phyloP scores from a whole-genome alignment of 2,113 vertebrate genomes.

The Prolemur simus region DNA sequence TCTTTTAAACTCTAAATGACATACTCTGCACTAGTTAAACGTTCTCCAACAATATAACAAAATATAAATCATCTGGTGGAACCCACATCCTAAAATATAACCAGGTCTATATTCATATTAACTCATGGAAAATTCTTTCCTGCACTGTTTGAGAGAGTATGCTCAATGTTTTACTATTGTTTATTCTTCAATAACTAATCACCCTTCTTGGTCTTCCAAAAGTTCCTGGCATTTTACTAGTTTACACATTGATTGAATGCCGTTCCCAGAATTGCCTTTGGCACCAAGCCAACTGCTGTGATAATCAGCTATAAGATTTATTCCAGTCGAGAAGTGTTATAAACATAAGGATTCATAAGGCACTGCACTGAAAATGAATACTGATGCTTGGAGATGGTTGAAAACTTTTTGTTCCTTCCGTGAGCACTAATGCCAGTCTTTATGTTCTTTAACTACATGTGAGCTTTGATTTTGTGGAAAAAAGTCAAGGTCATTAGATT shows the following conservation, averaged over 20 bases:
- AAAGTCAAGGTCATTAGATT: conserved; percentile 71
- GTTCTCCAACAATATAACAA: conserved; percentile 77
- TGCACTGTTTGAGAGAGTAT: conserved; percentile 70
- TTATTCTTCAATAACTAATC: conserved; percentile 86
- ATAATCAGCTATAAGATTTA: conserved; percentile 92
- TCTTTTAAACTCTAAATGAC: conserved; percentile 77
- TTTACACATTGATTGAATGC: conserved; percentile 85
- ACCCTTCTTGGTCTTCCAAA: conserved; percentile 83
- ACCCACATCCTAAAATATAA: conserved; percentile 72
- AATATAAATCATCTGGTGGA: conserved; percentile 78
- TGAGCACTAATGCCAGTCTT: conserved; percentile 17
- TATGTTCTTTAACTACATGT: conserved; percentile 45
- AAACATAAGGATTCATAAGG: conserved; percentile 87
- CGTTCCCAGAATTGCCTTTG: conserved; percentile 84
- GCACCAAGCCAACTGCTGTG: conserved; percentile 85
- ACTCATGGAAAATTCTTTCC: conserved; percentile 81
- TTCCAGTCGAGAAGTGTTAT: conserved; percentile 87
- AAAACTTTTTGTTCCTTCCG: conserved; percentile 76
- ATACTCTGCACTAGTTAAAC: conserved; percentile 79
- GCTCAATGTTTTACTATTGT: conserved; percentile 77
- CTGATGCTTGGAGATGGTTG: conserved; percentile 77
- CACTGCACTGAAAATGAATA: conserved; percentile 77
- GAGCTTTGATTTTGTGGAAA: conserved; percentile 71
- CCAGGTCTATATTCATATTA: conserved; percentile 75
- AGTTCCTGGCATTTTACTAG: conserved; percentile 85